Evolutionary conservation across 2,113 vertebrate genomes (phyloP).

Genomic region (Nycticebus coucang): DNA sequence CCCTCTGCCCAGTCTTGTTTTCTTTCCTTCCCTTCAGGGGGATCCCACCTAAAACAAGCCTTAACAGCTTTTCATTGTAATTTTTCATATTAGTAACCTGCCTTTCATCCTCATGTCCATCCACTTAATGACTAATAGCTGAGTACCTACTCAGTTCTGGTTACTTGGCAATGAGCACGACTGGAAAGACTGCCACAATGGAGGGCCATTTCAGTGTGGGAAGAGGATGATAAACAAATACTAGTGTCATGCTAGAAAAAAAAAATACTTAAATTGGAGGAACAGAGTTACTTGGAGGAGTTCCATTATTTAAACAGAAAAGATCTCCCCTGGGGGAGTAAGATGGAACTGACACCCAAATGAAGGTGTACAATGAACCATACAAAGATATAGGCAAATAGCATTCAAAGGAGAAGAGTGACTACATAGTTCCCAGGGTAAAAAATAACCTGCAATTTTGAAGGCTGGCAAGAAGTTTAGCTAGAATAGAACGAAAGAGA

Average conservation of each 20-base stretch:
- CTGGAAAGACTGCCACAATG: background rate
- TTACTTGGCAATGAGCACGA: background rate
- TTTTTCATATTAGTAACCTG: background rate
- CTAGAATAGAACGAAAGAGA: background rate
- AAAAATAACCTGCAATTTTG: background rate
- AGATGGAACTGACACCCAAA: background rate
- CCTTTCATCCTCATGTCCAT: background rate
- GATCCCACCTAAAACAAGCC: background rate
- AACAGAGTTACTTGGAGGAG: background rate
- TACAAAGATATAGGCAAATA: background rate
- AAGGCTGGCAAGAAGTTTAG: background rate
- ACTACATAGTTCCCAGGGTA: background rate
- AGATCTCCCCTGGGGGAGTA: background rate
- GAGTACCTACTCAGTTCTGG: background rate
- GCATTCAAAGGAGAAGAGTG: background rate
- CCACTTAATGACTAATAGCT: background rate
- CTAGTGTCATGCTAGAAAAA: background rate
- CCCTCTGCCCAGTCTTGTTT: background rate
- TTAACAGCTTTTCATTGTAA: background rate
- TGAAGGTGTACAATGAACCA: background rate
- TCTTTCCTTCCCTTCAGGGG: background rate
- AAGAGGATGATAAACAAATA: background rate
- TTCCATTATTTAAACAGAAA: background rate
- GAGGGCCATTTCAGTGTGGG: background rate
- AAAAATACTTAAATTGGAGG: background rate